Percentiles rank a stretch among this genome's conserved stretches.
phyloP scores from a whole-genome alignment of 2,797 vertebrate species.

The Fringilla coelebs region DNA sequence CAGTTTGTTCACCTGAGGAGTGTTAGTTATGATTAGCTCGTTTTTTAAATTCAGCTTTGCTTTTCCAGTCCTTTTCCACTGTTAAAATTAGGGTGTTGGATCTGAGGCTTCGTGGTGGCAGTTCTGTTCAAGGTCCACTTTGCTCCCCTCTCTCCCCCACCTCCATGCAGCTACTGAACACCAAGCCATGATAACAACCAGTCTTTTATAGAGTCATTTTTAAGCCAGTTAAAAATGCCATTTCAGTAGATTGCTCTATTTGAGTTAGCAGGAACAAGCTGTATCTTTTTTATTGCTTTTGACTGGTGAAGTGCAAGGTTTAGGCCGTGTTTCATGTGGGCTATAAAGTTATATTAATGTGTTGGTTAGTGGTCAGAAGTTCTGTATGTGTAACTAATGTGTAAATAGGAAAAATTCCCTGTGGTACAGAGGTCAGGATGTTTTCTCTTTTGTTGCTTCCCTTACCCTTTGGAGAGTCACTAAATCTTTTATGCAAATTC shows the following conservation, averaged over 20 bases:
- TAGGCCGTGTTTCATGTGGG: neutral
- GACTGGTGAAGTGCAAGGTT: constrained; percentile 20
- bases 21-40: neutral
- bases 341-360: constrained; percentile 49
- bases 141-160: neutral
- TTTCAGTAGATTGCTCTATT: constrained; percentile 48
- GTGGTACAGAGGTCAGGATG: neutral
- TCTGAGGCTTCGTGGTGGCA: neutral
- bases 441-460: neutral
- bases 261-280: constrained; percentile 49
- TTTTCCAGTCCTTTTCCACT: neutral
- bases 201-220: constrained; percentile 53
- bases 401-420: constrained; percentile 32
- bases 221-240: constrained; percentile 57
- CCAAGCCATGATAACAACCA: neutral
- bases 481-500: constrained; percentile 17
- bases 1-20: neutral
- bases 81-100: neutral
- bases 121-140: neutral
- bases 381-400: constrained; percentile 19
- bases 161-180: neutral
- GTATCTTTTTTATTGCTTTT: constrained; percentile 63
- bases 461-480: neutral
- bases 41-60: neutral
- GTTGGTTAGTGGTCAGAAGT: constrained; percentile 26